Base-by-base conservation (phyloP, 2,888 invertebrate genomes). In the Cryptophagus acutangulus region DNA sequence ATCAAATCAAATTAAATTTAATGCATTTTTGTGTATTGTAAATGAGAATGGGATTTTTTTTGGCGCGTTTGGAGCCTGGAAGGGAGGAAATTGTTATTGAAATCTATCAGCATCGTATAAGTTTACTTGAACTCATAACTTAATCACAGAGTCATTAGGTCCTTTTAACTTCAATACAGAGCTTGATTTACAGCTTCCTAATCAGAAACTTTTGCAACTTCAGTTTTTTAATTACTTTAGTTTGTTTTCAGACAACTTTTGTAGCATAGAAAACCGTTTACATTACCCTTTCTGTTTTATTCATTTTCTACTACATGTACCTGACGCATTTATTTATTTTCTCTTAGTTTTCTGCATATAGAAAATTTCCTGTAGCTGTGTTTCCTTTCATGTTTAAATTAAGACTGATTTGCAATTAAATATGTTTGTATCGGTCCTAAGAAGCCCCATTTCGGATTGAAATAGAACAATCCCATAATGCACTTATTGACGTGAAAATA, bases 121-220 rank as follows among this genome's bases (percentile, higher is more conserved):
- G 31, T 31, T 31, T 31, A 8, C 15, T 31, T 3, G 41, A 40
- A 40, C 49, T 43, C 48, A 57, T 57, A 57, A 57, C 56, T 54
- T 55, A 57, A 58, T 58, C 54, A 53, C 51, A 45, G 48, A 51
- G 50, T 59, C 57, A 57, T 57, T 58, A 60, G 54, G 51, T 46
- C 49, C 54, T 54, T 60, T 60, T 55, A 56, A 49, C 55, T 53
- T 57, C 55, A 57, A 57, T 57, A 52, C 55, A 51, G 43, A 45
- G 48, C 49, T 49, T 60, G 60, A 60, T 60, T 60, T 59, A 55
- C 56, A 51, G 56, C 52, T 49, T 51, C 52, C 57, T 58, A 60
- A 58, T 58, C 58, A 56, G 52, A 53, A 54, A 60, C 52, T 57
- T 57, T 51, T 41, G 47, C 39, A 57, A 56, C 52, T 57, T 54